phyloP scores from a whole-genome alignment of 2,888 invertebrate genomes.

The Melinopterus prodromus region DNA sequence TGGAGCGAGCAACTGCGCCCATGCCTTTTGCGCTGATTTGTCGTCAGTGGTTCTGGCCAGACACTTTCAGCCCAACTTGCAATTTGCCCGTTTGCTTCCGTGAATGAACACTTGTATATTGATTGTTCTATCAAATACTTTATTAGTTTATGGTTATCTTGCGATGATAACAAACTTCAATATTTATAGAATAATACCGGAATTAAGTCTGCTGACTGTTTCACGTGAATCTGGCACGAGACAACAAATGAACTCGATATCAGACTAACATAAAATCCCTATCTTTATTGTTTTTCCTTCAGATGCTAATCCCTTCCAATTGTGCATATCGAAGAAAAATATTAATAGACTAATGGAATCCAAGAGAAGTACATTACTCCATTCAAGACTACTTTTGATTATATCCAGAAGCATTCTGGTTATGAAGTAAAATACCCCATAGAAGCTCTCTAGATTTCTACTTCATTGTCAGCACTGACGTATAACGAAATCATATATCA shows the following conservation, averaged over 20 bases:
- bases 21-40: slow-evolving; percentile 54
- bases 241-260: too few species aligned
- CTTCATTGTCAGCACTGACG: slow-evolving; percentile 48
- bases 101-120: too few species aligned
- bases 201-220: too few species aligned
- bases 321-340: slow-evolving; percentile 5
- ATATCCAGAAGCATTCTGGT: slow-evolving; percentile 46
- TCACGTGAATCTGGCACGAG: too few species aligned
- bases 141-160: too few species aligned
- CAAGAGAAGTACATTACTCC: slow-evolving; percentile 45
- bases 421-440: slow-evolving; percentile 42
- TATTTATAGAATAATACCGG: too few species aligned
- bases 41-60: slow-evolving; percentile 53
- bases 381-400: slow-evolving; percentile 42
- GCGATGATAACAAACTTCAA: too few species aligned
- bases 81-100: too few species aligned
- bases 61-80: slow-evolving; percentile 57
- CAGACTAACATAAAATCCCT: too few species aligned
- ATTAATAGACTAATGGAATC: slow-evolving; percentile 38
- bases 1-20: slow-evolving; percentile 51
- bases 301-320: slow-evolving; percentile 8
- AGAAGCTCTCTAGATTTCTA: slow-evolving; percentile 47
- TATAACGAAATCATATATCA: slow-evolving; percentile 28
- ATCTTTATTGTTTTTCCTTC: background rate
- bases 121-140: too few species aligned